Conservation (phyloP, 2,797 vertebrate genomes). For the Chaunax sp. region DNA sequence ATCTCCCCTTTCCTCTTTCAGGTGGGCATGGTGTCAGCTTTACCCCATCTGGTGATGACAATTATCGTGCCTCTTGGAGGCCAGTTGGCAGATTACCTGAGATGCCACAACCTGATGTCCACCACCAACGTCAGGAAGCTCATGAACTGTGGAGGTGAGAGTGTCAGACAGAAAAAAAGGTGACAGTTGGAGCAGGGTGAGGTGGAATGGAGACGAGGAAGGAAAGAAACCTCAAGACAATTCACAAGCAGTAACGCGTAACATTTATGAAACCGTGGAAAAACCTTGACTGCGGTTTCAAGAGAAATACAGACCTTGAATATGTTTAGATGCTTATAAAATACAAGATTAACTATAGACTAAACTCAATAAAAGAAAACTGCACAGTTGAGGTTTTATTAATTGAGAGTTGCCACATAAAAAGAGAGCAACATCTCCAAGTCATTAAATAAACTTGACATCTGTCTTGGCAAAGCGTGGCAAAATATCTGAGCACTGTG, state of each 20-base stretch:
- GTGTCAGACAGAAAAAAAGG: slow-evolving; percentile 11
- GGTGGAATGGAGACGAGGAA: slow-evolving; percentile 6
- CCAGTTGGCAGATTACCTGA: slow-evolving; percentile 94
- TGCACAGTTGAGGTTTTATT: background rate
- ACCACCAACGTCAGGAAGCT: slow-evolving; percentile 97
- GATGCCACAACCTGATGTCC: slow-evolving; percentile 92
- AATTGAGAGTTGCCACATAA: background rate
- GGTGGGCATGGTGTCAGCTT: slow-evolving; percentile 95
- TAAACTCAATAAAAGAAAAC: too few relatives aligned
- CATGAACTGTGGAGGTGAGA: slow-evolving; percentile 96
- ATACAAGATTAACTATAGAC: too few relatives aligned
- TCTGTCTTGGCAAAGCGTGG: too few relatives aligned
- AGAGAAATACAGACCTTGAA: too few relatives aligned
- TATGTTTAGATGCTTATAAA: too few relatives aligned
- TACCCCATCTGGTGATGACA: slow-evolving; percentile 98
- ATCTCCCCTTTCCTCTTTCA: slow-evolving; percentile 53
- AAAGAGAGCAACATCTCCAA: background rate
- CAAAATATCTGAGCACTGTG: background rate
- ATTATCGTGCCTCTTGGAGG: slow-evolving; percentile 97
- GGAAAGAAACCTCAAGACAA: background rate
- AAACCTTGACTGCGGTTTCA: too few relatives aligned
- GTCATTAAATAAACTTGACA: background rate
- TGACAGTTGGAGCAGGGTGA: background rate
- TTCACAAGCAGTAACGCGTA: too few relatives aligned
- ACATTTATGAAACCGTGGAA: too few relatives aligned